Evolutionary conservation across 2,113 vertebrate genomes (phyloP), one percentile per base, ranked within the genome.

Genomic region (Bambusicola thoracicus): DNA sequence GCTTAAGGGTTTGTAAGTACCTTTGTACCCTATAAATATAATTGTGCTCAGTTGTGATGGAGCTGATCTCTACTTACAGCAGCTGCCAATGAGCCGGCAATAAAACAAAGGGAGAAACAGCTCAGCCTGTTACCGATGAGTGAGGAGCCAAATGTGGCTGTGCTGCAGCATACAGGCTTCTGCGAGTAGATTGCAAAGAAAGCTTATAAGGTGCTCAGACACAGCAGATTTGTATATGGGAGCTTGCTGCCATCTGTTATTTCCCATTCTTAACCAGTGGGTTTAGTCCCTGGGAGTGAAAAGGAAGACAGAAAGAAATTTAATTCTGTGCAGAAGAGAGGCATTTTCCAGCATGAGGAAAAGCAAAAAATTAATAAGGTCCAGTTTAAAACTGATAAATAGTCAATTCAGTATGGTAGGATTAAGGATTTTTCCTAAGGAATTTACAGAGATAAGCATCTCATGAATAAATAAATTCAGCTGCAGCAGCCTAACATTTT

Each of bases 381-480:
- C 93, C 96, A 96, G 98, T 97, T 98, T 97, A 96, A 97, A 97
- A 96, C 90, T 97, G 97, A 98, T 97, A 98, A 97, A 96, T 95
- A 97, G 97, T 97, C 97, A 94, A 94, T 97, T 96, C 95, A 97
- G 94, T 95, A 94, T 96, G 94, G 93, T 73, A 59, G 95, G 95
- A 97, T 97, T 98, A 98, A 96, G 96, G 96, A 97, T 95, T 97
- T 96, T 96, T 95, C 84, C 93, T 95, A 93, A 96, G 96, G 97
- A 98, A 97, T 98, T 97, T 97, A 88, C 85, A 61, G 70, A 97
- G 95, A 98, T 97, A 97, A 97, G 87, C 93, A 97, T 97, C 95
- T 98, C 96, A 98, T 98, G 97, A 98, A 98, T 98, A 98, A 98
- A 97, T 97, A 97, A 97, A 97, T 97, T 97, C 92, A 93, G 81